Percentiles rank a stretch among this genome's conserved stretches.
Evolutionary conservation across 2,797 vertebrate genomes (phyloP).

Genomic region (Sebastolobus alascanus): DNA sequence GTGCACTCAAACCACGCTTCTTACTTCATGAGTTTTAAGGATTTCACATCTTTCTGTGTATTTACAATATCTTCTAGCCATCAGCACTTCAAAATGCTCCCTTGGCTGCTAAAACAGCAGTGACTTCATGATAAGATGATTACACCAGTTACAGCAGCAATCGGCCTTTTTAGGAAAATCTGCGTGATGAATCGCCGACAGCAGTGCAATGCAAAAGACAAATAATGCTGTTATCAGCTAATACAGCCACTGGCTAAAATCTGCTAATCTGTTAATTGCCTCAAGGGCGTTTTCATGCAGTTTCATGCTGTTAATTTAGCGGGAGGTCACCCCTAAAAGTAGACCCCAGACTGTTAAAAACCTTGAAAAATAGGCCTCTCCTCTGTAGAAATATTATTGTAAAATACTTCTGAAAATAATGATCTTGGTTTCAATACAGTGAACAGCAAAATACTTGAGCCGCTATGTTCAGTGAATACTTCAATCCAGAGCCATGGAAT

Average conservation of each 20-base stretch:
- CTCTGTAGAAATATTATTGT: conserved; percentile 23
- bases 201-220: conserved; percentile 28
- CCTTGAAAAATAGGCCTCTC: background rate
- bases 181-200: conserved; percentile 13
- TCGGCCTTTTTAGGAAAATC: conserved; percentile 29
- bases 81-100: conserved; percentile 27
- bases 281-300: background rate
- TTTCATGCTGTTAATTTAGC: conserved; percentile 38
- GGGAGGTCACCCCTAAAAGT: background rate
- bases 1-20: conserved; percentile 20
- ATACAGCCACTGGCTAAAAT: conserved; percentile 30
- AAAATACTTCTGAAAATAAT: conserved; percentile 23
- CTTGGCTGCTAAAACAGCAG: conserved; percentile 28
- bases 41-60: conserved; percentile 56
- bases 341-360: conserved; percentile 4
- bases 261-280: conserved; percentile 33
- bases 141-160: conserved; percentile 49
- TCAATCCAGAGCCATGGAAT: conserved; percentile 55
- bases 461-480: conserved; percentile 45
- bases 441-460: conserved; percentile 23
- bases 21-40: conserved; percentile 31
- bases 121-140: conserved; percentile 29
- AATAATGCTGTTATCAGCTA: conserved; percentile 45
- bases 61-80: conserved; percentile 24
- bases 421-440: conserved; percentile 15